phyloP scores from a whole-genome alignment of 2,888 invertebrate genomes.

The Protula sp. region DNA sequence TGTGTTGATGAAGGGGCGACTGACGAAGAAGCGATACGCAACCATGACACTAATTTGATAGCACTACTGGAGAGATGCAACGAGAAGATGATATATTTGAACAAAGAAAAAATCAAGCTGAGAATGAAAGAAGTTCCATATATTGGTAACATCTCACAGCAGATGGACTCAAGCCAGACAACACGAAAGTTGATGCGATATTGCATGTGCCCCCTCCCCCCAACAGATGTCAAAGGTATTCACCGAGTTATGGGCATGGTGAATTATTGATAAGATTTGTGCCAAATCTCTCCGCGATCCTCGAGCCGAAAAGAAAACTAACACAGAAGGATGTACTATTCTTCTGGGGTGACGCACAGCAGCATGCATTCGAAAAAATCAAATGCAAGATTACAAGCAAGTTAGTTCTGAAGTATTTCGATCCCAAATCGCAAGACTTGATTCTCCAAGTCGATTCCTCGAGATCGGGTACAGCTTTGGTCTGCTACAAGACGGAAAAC shows the following conservation, averaged over 20 bases:
- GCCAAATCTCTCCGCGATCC: conserved; percentile 13
- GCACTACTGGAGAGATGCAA: neutral
- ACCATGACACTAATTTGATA: conserved; percentile 14
- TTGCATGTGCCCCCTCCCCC: conserved; percentile 13
- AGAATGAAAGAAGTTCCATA: conserved; percentile 5
- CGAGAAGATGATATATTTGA: conserved; percentile 4
- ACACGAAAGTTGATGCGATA: conserved; percentile 19
- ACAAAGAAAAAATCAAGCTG: conserved; percentile 16
- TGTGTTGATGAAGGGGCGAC: conserved; percentile 7
- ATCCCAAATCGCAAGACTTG: conserved; percentile 9
- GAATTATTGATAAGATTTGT: conserved; percentile 9
- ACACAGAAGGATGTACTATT: conserved; percentile 20
- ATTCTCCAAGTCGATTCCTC: conserved; percentile 24
- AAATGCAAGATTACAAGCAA: conserved; percentile 14
- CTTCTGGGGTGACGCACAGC: conserved; percentile 20
- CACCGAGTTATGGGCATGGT: neutral
- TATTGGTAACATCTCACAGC: conserved; percentile 19
- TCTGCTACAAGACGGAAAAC: conserved; percentile 19
- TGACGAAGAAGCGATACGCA: conserved; percentile 11
- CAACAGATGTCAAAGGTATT: conserved; percentile 13
- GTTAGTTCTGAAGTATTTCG: conserved; percentile 21
- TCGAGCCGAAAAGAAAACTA: conserved; percentile 16
- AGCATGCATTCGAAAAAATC: conserved; percentile 20
- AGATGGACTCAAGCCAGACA: conserved; percentile 18
- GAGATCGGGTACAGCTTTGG: conserved; percentile 24